Conservation (phyloP, 1,140 invertebrate species). For the Drosophila nasuta region DNA sequence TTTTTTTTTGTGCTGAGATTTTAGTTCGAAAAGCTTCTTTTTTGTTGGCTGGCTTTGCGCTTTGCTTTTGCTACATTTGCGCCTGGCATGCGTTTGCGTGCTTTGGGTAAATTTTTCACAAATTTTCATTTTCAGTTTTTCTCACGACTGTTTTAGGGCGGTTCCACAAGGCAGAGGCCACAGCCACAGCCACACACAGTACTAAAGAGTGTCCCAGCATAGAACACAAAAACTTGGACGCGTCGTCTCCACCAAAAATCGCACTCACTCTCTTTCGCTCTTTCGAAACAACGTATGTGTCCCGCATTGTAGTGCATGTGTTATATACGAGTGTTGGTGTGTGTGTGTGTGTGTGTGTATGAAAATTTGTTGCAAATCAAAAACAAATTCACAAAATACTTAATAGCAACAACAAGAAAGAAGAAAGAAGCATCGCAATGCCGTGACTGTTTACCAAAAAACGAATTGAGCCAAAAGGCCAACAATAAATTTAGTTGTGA, state of each 20-base stretch:
- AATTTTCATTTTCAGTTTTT: conserved; percentile 85
- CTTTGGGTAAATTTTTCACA: conserved; percentile 83
- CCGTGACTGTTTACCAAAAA: conserved; percentile 31
- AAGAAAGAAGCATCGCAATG: conserved; percentile 28
- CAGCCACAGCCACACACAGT: conserved; percentile 26
- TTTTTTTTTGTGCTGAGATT: conserved; percentile 40
- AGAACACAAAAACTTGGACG: conserved; percentile 52
- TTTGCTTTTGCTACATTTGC: conserved; percentile 53
- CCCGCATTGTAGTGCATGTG: conserved; percentile 5
- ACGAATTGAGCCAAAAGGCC: conserved; percentile 34
- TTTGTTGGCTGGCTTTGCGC: conserved; percentile 34
- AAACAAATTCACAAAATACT: conserved; percentile 57
- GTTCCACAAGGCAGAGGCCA: conserved; percentile 80
- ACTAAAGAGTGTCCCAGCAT: conserved; percentile 41
- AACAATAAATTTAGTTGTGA: conserved; percentile 32
- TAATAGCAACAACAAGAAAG: conserved; percentile 44
- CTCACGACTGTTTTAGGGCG: conserved; percentile 84
- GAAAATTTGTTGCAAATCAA: conserved; percentile 58
- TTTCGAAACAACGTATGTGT: conserved; percentile 3
- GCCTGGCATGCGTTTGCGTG: conserved; percentile 61
- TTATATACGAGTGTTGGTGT: neutral
- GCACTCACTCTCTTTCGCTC: conserved; percentile 9
- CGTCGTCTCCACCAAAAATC: conserved; percentile 42
- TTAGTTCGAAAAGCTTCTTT: conserved; percentile 23
- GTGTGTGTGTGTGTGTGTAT: conserved; percentile 28